Conservation (phyloP, 1,140 invertebrate species). For the Drosophila carrolli region DNA sequence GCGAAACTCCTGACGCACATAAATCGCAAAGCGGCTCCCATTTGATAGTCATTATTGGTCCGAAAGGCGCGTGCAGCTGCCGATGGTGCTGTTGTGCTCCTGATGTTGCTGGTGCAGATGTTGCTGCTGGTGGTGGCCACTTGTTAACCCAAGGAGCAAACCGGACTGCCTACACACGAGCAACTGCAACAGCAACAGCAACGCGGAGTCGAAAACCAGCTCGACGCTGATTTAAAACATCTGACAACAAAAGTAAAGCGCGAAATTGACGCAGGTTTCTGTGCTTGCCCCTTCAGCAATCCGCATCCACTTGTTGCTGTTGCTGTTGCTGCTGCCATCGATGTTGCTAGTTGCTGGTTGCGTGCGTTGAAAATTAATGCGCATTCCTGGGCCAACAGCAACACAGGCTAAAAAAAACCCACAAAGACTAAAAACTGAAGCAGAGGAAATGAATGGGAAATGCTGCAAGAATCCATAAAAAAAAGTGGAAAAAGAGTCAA, state of each 20-base stretch:
- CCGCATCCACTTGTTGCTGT: slow-evolving; percentile 28
- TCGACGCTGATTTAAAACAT: slow-evolving; percentile 79
- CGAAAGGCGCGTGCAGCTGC: slow-evolving; percentile 74
- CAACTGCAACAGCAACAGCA: slow-evolving; percentile 17
- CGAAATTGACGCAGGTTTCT: slow-evolving; percentile 81
- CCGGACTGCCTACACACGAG: slow-evolving; percentile 72
- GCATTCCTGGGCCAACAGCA: slow-evolving; percentile 37
- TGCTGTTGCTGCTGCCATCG: neutral
- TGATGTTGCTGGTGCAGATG: slow-evolving; percentile 8
- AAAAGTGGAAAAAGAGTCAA: slow-evolving; percentile 6
- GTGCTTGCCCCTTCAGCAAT: slow-evolving; percentile 17
- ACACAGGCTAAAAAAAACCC: slow-evolving; percentile 10
- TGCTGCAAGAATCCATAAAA: slow-evolving; percentile 22
- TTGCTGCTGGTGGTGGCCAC: slow-evolving; percentile 61
- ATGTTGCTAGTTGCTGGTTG: slow-evolving; percentile 16
- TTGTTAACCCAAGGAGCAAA: slow-evolving; percentile 80
- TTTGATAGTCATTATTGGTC: slow-evolving; percentile 78
- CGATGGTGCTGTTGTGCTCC: slow-evolving; percentile 22
- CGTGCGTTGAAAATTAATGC: slow-evolving; percentile 54
- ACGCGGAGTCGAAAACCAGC: slow-evolving; percentile 35
- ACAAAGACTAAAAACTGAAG: slow-evolving; percentile 11
- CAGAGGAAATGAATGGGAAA: slow-evolving; percentile 29
- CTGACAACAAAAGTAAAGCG: slow-evolving; percentile 83
- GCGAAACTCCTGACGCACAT: slow-evolving; percentile 63
- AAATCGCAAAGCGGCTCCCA: slow-evolving; percentile 77